phyloP scores from a whole-genome alignment of 2,888 invertebrate genomes.

The Acanthococcus lagerstroemiae region DNA sequence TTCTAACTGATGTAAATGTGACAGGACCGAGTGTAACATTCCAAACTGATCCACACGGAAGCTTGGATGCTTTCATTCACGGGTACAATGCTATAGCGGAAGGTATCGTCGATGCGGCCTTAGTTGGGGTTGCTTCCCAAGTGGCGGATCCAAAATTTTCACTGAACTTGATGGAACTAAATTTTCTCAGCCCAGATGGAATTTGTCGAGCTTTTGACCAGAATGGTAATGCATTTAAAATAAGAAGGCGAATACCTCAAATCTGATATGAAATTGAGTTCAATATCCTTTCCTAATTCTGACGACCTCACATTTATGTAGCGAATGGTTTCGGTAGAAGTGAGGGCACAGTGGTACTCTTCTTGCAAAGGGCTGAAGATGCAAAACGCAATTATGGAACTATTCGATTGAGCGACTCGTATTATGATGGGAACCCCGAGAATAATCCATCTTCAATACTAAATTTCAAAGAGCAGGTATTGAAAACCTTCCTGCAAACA shows the following conservation, averaged over 20 bases:
- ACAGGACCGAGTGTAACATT: conserved; percentile 50
- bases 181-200: conserved; percentile 36
- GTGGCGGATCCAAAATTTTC: conserved; percentile 52
- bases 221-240: conserved; percentile 32
- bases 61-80: conserved; percentile 50
- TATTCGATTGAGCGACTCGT: conserved; percentile 48
- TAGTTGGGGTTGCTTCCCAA: conserved; percentile 49
- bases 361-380: conserved; percentile 41
- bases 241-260: too few relatives aligned
- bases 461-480: not conserved
- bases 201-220: conserved; percentile 23
- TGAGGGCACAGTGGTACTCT: conserved; percentile 43
- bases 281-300: not conserved
- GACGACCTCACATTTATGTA: conserved; percentile 36
- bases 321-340: conserved; percentile 44
- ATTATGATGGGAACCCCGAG: conserved; percentile 46
- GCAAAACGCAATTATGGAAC: conserved; percentile 44
- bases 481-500: not conserved
- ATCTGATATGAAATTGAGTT: too few relatives aligned
- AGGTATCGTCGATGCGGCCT: conserved; percentile 46
- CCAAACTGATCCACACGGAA: conserved; percentile 57
- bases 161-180: conserved; percentile 52
- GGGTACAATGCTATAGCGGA: conserved; percentile 43
- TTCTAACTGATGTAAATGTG: not conserved
- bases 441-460: not conserved